Percentiles rank a stretch among this genome's conserved stretches.
Conservation (phyloP, 2,888 invertebrate species). For the Chrysodeixis includens region DNA sequence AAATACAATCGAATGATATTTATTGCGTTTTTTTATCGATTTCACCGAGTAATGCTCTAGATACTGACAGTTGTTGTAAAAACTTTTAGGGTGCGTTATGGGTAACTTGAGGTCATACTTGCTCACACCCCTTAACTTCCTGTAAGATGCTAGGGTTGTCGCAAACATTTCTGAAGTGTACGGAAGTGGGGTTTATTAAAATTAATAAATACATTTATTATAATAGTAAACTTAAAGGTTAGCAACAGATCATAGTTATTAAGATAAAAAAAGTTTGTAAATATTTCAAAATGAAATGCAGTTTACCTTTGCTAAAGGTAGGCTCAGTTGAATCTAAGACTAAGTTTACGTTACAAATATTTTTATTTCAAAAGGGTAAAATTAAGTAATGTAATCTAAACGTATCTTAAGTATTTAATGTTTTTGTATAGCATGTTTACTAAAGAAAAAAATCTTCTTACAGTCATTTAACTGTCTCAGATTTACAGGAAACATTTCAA, state of each 20-base stretch:
- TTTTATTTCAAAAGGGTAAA: too few relatives aligned
- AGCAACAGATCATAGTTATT: too few relatives aligned
- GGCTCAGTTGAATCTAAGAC: too few relatives aligned
- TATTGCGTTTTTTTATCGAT: slow-evolving; percentile 84
- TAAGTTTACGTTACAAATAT: too few relatives aligned
- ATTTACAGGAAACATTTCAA: neutral
- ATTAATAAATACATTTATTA: neutral
- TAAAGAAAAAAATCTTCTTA: neutral
- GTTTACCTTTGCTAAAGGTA: too few relatives aligned
- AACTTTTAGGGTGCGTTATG: slow-evolving; percentile 78
- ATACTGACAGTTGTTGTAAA: slow-evolving; percentile 77
- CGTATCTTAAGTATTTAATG: too few relatives aligned
- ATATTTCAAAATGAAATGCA: too few relatives aligned
- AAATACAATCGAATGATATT: slow-evolving; percentile 88
- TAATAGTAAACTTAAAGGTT: neutral
- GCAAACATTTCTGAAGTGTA: slow-evolving; percentile 9
- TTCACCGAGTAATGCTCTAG: slow-evolving; percentile 83
- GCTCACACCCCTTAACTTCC: slow-evolving; percentile 88
- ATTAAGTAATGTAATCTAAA: too few relatives aligned
- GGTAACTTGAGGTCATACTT: slow-evolving; percentile 88
- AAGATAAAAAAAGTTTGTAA: too few relatives aligned
- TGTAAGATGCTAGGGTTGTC: slow-evolving; percentile 78
- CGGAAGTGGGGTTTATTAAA: neutral
- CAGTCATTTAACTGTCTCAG: neutral
- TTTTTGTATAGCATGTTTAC: too few relatives aligned